Evolutionary conservation across 2,113 vertebrate genomes (phyloP).

Genomic region (Falco punctatus): DNA sequence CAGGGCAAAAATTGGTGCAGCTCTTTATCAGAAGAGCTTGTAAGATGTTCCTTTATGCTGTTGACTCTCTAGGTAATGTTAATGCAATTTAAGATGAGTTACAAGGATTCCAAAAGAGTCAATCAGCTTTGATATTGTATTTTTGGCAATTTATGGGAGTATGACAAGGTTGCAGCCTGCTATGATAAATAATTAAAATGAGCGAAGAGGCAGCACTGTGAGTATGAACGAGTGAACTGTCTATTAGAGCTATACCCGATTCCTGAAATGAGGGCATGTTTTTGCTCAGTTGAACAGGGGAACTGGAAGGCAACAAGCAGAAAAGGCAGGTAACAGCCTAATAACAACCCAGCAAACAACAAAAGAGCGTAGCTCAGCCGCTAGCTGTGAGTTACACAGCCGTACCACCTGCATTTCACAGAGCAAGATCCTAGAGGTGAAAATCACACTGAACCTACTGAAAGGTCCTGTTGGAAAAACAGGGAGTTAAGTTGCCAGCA

Average conservation of each 20-base stretch:
- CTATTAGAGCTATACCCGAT: neutral
- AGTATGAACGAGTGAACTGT: neutral
- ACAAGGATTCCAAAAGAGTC: neutral
- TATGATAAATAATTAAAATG: neutral
- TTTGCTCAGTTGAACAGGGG: neutral
- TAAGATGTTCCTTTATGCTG: neutral
- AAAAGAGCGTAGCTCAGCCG: neutral
- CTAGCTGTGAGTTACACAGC: neutral
- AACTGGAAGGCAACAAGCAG: neutral
- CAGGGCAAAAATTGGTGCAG: neutral
- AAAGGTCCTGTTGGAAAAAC: neutral
- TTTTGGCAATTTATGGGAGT: neutral
- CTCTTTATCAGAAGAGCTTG: neutral
- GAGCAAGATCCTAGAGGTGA: neutral
- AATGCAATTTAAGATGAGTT: neutral
- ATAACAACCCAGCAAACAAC: neutral
- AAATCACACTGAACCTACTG: neutral
- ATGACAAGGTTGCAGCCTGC: neutral
- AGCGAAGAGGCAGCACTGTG: neutral
- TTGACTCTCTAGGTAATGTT: neutral
- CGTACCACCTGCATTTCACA: neutral
- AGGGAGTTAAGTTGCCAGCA: neutral
- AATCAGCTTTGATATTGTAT: neutral
- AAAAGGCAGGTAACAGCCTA: neutral
- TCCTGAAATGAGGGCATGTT: neutral